Evolutionary conservation across 2,113 vertebrate species (phyloP), one percentile per base, ranked within the genome.

Genomic region (Numenius arquata): DNA sequence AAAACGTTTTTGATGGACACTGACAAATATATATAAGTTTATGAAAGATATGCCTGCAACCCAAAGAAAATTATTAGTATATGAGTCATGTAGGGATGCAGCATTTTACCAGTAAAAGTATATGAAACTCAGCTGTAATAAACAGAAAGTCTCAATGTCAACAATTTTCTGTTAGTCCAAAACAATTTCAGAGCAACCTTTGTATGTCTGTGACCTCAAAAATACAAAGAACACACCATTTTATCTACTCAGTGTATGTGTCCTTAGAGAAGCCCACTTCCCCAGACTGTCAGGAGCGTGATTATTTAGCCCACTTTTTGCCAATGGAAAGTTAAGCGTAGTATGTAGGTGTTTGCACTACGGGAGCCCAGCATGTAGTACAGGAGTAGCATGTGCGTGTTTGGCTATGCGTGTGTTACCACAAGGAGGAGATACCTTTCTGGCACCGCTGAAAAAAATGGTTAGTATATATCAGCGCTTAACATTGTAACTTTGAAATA

Each of bases 401-500:
- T 18, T 43, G 71, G 23, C 71, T 40, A 40, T 9, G 53, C 58
- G 25, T 3, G 43, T 61, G 48, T 15, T 83, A 50, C 36, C 75
- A 6, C 14, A 3, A 26, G 74, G 29, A 18, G 15, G 6, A 40
- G 7, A 11, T 1, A 8, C 32, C 40, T 52, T 65, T 36, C 25
- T 26, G 65, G 36, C 29, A 47, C 14, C 14, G 7, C 19, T 29
- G 41, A 29, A 50, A 59, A 48, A 78, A 32, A 45, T 2, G 1
- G 8, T 1, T 15, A 12, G 17, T 6, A 0, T 14, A 6, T 11
- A 19, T 34, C 58, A 13, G 47, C 12, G 30, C 30, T 0, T n/a
- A 74, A 9, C 32, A 6, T 16, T 18, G 0, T 17, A 15, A 12
- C 30, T 74, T 14, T 26, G 43, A 47, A 66, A 53, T 14, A 25